phyloP scores from a whole-genome alignment of 2,797 vertebrate species.

The Fistularia tabacaria region DNA sequence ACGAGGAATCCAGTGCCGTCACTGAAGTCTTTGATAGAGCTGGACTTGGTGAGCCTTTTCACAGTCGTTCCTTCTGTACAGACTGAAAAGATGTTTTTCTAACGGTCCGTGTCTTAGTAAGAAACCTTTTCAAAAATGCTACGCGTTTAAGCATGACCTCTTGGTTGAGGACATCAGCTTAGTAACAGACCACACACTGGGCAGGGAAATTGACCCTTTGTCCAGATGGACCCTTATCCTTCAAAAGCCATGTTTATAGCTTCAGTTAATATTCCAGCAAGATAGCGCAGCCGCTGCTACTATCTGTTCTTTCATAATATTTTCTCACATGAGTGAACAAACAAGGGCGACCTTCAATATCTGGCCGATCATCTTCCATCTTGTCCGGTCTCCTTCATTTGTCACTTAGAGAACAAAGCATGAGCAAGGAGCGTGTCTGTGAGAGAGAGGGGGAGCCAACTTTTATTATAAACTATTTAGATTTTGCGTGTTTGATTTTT shows the following conservation, averaged over 20 bases:
- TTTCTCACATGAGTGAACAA: constrained; percentile 36
- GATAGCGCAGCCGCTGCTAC: constrained; percentile 33
- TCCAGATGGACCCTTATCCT: constrained; percentile 56
- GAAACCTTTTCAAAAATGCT: constrained; percentile 23
- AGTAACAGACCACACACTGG: constrained; percentile 63
- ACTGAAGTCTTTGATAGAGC: no score
- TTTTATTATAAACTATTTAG: no score
- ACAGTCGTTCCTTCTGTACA: not conserved
- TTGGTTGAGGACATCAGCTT: constrained; percentile 48
- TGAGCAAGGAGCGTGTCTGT: not conserved
- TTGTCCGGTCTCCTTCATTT: constrained; percentile 18
- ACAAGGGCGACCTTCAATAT: constrained; percentile 10
- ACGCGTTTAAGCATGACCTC: constrained; percentile 46
- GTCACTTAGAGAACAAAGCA: not conserved
- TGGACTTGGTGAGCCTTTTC: no score
- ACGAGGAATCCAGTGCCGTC: no score
- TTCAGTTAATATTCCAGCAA: constrained; percentile 51
- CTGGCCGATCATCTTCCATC: constrained; percentile 9
- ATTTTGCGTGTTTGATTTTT: no score
- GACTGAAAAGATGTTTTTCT: constrained; percentile 1
- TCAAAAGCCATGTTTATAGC: constrained; percentile 54
- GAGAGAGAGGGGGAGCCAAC: not conserved
- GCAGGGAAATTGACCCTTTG: constrained; percentile 55
- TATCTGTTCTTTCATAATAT: constrained; percentile 41
- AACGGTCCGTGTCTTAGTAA: not conserved